A percentile compares a stretch with the other conserved stretches of the same genome.
phyloP scores from a whole-genome alignment of 2,113 vertebrate genomes.

The Thalassarche chlororhynchos region DNA sequence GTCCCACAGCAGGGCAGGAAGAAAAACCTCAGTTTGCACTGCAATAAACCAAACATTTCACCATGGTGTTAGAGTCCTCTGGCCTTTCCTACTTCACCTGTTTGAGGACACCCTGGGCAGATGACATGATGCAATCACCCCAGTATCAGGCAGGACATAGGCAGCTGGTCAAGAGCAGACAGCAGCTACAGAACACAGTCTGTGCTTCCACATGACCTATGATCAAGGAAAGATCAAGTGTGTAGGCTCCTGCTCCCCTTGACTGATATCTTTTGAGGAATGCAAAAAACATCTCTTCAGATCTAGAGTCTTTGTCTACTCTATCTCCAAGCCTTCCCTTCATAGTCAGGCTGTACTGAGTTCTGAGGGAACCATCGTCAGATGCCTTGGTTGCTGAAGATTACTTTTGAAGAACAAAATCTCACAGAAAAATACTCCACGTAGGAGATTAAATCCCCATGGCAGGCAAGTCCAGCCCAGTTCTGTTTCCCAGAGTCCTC shows the following conservation, averaged over 20 bases:
- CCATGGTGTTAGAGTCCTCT: not conserved
- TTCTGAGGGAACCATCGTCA: not conserved
- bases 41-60: not conserved
- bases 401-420: not conserved
- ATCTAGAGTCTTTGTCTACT: not conserved
- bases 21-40: not conserved
- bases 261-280: not conserved
- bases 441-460: not conserved
- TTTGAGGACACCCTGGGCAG: not conserved
- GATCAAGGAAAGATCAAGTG: not conserved
- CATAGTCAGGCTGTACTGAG: not conserved
- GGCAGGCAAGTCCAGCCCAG: not conserved
- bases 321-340: not conserved
- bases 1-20: not conserved
- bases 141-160: not conserved
- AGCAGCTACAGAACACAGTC: not conserved
- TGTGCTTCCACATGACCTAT: not conserved
- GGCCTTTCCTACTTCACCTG: not conserved
- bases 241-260: not conserved
- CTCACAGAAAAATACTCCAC: not conserved
- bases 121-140: not conserved
- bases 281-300: not conserved
- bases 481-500: not conserved
- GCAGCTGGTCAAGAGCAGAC: not conserved
- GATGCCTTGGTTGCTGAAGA: not conserved